Conservation (phyloP, 1,140 invertebrate genomes). For the Bombus haemorrhoidalis region DNA sequence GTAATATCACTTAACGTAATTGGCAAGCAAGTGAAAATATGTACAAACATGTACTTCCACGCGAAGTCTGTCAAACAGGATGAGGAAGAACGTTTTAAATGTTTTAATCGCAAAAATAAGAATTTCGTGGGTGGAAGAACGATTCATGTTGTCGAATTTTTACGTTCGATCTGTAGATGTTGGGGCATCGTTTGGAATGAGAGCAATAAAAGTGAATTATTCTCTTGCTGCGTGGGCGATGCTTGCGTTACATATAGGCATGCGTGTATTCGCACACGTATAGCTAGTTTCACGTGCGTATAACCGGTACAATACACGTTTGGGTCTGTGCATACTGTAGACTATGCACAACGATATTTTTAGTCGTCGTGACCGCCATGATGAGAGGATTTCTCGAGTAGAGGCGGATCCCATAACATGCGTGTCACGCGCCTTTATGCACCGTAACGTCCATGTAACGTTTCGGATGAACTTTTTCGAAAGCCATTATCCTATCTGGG, state of each 20-base stretch:
- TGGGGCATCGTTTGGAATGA: neutral
- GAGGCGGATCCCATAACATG: slow-evolving; percentile 5
- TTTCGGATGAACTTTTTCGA: slow-evolving; percentile 14
- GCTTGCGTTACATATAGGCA: slow-evolving; percentile 8
- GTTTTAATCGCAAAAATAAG: neutral
- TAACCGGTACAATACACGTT: neutral
- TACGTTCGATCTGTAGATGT: slow-evolving; percentile 23
- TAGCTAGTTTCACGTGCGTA: slow-evolving; percentile 4
- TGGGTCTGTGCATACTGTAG: neutral
- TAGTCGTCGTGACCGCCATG: slow-evolving; percentile 51
- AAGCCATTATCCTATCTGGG: slow-evolving; percentile 4
- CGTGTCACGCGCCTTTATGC: slow-evolving; percentile 29
- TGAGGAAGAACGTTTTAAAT: neutral
- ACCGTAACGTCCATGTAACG: slow-evolving; percentile 16
- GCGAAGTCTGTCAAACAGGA: too few relatives aligned
- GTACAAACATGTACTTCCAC: neutral
- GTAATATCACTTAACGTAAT: neutral
- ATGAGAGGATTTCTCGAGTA: slow-evolving; percentile 29
- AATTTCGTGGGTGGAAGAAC: neutral
- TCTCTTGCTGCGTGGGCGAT: slow-evolving; percentile 29
- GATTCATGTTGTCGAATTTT: neutral
- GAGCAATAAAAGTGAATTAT: slow-evolving; percentile 52
- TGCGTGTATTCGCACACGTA: slow-evolving; percentile 20
- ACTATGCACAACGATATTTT: slow-evolving; percentile 56
- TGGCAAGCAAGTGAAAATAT: neutral